Conservation (phyloP, 1,140 invertebrate genomes). For the Aphidius ervi region DNA sequence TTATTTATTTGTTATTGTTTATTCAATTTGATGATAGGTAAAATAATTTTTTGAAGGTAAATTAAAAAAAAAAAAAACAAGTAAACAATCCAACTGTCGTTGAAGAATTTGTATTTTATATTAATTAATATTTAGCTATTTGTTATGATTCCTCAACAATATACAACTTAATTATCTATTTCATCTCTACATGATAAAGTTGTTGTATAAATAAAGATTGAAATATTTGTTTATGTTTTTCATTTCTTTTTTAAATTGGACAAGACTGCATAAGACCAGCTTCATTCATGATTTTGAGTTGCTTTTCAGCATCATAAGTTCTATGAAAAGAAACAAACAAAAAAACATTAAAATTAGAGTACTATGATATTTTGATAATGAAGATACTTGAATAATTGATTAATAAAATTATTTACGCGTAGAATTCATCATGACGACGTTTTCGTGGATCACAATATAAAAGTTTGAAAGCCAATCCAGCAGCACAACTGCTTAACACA, state of each 20-base stretch:
- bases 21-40: too few species aligned
- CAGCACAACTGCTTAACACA: slow-evolving; percentile 18
- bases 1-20: neutral
- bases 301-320: slow-evolving; percentile 49
- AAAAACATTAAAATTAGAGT: slow-evolving; percentile 7
- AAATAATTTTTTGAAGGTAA: too few species aligned
- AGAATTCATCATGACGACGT: slow-evolving; percentile 51
- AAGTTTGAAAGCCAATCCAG: slow-evolving; percentile 36
- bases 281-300: slow-evolving; percentile 50
- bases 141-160: too few species aligned
- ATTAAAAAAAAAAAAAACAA: too few species aligned
- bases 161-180: too few species aligned
- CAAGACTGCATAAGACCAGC: slow-evolving; percentile 50
- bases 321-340: slow-evolving; percentile 39
- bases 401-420: slow-evolving; percentile 43
- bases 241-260: slow-evolving; percentile 14
- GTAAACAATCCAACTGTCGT: too few species aligned
- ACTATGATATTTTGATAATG: neutral
- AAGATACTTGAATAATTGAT: neutral
- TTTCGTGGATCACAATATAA: slow-evolving; percentile 43
- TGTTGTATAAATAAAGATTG: too few species aligned
- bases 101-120: too few species aligned
- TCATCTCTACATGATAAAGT: too few species aligned
- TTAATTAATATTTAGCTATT: too few species aligned
- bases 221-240: too few species aligned